phyloP scores from a whole-genome alignment of 2,888 invertebrate species.

The Mythimna lalbum region DNA sequence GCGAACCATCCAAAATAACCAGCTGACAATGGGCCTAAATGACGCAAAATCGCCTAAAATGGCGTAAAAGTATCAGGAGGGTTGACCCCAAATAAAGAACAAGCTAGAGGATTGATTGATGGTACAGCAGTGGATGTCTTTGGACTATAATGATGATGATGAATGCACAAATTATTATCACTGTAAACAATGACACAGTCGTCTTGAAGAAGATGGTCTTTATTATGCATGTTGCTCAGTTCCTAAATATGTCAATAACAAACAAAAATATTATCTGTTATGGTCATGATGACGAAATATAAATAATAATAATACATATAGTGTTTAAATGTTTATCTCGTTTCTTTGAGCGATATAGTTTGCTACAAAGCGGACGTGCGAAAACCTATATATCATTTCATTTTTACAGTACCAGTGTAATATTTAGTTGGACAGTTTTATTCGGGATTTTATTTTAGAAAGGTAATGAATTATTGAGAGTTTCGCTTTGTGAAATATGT shows the following conservation, averaged over 20 bases:
- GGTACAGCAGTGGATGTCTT: too few species aligned
- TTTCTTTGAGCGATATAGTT: background rate
- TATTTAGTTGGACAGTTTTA: slow-evolving; percentile 29
- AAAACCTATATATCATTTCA: slow-evolving; percentile 10
- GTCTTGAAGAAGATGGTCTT: background rate
- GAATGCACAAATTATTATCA: background rate
- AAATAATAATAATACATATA: slow-evolving; percentile 17
- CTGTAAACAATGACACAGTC: background rate
- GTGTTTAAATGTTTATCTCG: background rate
- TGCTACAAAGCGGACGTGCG: slow-evolving; percentile 17
- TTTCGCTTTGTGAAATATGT: slow-evolving; percentile 31
- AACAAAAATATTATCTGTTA: slow-evolving; percentile 19
- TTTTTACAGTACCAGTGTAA: slow-evolving; percentile 7
- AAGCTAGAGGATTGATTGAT: too few species aligned
- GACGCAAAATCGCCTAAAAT: too few species aligned
- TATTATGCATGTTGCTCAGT: background rate
- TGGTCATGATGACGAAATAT: background rate
- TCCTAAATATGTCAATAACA: background rate
- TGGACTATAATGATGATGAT: too few species aligned
- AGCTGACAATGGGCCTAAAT: too few species aligned
- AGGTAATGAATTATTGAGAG: slow-evolving; percentile 49
- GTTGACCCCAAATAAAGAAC: too few species aligned
- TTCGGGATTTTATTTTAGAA: slow-evolving; percentile 22
- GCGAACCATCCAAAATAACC: too few species aligned
- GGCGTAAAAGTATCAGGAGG: too few species aligned